Evolutionary conservation across 2,113 vertebrate species (phyloP).

Genomic region (Brachypodius melanocephalos): DNA sequence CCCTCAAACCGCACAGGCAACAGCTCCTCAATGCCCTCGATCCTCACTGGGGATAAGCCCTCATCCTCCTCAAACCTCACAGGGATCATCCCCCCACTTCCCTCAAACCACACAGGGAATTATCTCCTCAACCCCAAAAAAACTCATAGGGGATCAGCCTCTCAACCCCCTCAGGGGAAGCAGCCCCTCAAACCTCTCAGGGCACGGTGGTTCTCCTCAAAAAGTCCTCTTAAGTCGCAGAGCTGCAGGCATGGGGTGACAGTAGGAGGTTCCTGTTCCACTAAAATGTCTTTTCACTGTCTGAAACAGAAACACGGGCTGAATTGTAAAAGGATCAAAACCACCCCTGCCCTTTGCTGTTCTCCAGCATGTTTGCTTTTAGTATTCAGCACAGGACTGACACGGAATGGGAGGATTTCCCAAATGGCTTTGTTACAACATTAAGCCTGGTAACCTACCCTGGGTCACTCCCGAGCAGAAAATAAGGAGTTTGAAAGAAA

Average conservation of each 20-base stretch:
- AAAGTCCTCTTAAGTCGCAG: background rate
- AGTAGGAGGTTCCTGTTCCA: background rate
- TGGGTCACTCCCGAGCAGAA: background rate
- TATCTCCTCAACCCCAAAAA: background rate
- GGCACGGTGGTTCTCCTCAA: background rate
- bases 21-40: background rate
- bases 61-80: background rate
- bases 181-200: background rate
- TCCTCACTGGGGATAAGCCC: background rate
- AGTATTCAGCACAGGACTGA: background rate
- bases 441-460: background rate
- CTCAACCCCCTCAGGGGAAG: background rate
- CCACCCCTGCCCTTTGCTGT: background rate
- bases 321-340: background rate
- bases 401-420: constrained; percentile 6
- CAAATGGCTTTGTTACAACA: background rate
- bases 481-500: background rate
- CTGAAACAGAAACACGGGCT: background rate
- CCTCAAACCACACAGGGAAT: too few relatives aligned
- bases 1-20: background rate
- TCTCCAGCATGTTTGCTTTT: background rate
- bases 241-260: background rate
- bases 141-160: background rate
- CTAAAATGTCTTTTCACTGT: background rate
- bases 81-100: background rate